Evolutionary conservation across 2,113 vertebrate genomes (phyloP), one percentile per base, ranked within the genome.

Genomic region (Mus musculus): DNA sequence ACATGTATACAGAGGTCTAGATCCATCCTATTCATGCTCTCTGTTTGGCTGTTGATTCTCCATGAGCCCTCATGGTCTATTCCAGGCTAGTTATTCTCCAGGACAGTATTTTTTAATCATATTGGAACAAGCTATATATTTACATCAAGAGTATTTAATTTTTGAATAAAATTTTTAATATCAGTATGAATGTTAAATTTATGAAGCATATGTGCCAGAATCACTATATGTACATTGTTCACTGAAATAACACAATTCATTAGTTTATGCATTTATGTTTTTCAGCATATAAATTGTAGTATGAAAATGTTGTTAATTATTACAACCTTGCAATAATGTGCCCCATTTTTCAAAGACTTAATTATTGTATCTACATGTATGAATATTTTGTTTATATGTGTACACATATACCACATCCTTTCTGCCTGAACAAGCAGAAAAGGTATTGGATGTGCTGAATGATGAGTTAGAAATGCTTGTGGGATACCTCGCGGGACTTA

Each of bases 371-470:
- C 39, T 59, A 13, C 49, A 24, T 81, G 5, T 61, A 2, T 80
- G 39, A 76, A 26, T 54, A 16, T 61, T 82, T 81, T 81, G 19
- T 19, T 39, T 61, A 26, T 26, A 39, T 7, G 12, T 39, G 39
- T 39, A 4, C 30, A 26, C 4, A 6, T 26, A 61, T 61, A 4
- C 30, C 78, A 61, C 20, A 24, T 26, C 39, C 36, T 39, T 39
- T 19, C 2, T 26, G 22, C 36, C 5, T 24, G 2, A 2, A 1
- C 49, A 24, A 11, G 22, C 7, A 39, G 22, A 39, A 24, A 11
- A 14, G 20, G 20, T n/a, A 22, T n/a, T 33, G 36, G 52, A n/a
- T n/a, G 5, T 3, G 3, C 22, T 7, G 13, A 12, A 33, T 22
- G 13, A 77, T 7, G 28, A 33, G 16, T 36, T 54, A 52, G 7